Base-by-base conservation (phyloP, 1,140 invertebrate genomes). In the Papilio xuthus region DNA sequence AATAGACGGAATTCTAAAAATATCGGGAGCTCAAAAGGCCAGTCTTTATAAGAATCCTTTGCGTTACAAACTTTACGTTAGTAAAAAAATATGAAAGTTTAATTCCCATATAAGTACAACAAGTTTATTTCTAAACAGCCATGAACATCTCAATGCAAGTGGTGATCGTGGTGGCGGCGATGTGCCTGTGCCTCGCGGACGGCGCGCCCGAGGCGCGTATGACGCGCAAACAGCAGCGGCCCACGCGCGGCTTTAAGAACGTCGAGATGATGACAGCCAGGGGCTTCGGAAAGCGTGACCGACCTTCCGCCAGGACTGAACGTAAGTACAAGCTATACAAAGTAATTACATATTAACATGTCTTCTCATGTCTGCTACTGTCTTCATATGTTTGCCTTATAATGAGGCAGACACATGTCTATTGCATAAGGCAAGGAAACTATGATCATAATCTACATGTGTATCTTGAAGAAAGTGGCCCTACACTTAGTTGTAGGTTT, bases 221-320 rank as follows among this genome's bases (percentile, higher is more conserved):
- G 77, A 79, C 85, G 13, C 85, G 94, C 73, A 88, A 88, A 73
- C 93, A 95, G 79, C 94, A 94, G 23, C 90, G 95, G 10, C 89
- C 94, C 4, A 95, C 94, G 18, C 89, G 95, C 63, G 95, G 95
- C 26, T 95, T 95, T 90, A 95, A 95, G 86, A 95, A 95, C 87
- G 91, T 94, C 44, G 94, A 94, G 79, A 95, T 95, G 90, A 94
- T 95, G 89, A 95, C 95, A 2, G 95, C 95, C 4, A 88, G 95
- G 71, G 95, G 95, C 10, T 95, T 95, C 82, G 95, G 95, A 2
- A 95, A 95, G 84, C 88, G 92, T 2, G 85, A 88, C 80, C 75
- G 82, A 44, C 83, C 86, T 7, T 79, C 85, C 70, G 86, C 89
- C 8, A 85, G 91, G 63, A 83, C 90, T 79, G 89, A 92, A 86